phyloP scores from a whole-genome alignment of 1,140 invertebrate genomes.

The Drosophila parabipectinata region DNA sequence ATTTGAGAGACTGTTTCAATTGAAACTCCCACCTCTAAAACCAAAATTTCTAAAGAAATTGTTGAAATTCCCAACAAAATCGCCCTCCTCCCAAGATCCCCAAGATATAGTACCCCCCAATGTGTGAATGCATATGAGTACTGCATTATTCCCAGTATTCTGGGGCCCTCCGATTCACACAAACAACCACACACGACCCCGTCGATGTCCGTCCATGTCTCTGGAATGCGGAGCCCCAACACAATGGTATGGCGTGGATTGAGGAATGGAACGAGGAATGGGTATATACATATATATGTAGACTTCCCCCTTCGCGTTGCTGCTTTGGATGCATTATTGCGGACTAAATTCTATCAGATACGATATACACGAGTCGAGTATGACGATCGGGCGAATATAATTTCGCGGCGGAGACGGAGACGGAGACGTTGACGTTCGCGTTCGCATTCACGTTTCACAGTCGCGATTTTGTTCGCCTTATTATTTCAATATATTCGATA shows the following conservation, averaged over 20 bases:
- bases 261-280: slow-evolving; percentile 42
- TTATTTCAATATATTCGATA: slow-evolving; percentile 74
- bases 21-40: not conserved
- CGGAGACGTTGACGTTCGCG: slow-evolving; percentile 67
- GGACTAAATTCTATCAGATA: slow-evolving; percentile 73
- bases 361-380: slow-evolving; percentile 27
- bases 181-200: slow-evolving; percentile 59
- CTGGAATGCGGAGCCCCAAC: slow-evolving; percentile 70
- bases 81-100: not conserved
- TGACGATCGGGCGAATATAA: slow-evolving; percentile 32
- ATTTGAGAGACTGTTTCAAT: not conserved
- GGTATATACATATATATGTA: slow-evolving; percentile 11
- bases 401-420: slow-evolving; percentile 37
- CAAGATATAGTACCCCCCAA: slow-evolving; percentile 2
- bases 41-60: slow-evolving; percentile 24
- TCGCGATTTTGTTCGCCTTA: slow-evolving; percentile 73
- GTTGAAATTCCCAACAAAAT: slow-evolving; percentile 32
- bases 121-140: slow-evolving; percentile 19
- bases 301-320: slow-evolving; percentile 40
- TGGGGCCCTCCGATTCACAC: slow-evolving; percentile 40
- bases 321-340: slow-evolving; percentile 45
- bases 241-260: slow-evolving; percentile 41
- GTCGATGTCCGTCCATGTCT: slow-evolving; percentile 59
- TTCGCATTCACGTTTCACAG: slow-evolving; percentile 77
- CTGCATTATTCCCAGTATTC: slow-evolving; percentile 45